These are phyloP conservation scores for Montipora capricornis DNA, from an alignment of 64 coral and sea anemone genomes.

Conservation along the genomic window DNA sequence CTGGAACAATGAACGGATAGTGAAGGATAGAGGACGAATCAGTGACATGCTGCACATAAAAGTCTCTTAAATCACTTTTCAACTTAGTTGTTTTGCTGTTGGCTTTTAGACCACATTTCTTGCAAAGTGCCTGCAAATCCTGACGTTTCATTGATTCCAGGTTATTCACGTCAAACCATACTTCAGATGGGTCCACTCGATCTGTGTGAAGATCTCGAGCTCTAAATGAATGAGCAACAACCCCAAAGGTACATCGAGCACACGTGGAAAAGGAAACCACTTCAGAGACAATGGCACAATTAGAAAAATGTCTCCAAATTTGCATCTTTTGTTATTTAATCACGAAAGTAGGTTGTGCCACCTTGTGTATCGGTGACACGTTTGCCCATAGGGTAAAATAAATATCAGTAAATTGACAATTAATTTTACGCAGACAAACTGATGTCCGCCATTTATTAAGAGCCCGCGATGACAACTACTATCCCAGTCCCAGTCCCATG, in stretches of 20 bases:
- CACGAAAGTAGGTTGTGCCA: not conserved
- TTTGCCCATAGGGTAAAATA: not conserved
- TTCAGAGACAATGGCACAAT: not conserved
- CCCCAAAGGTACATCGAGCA: not conserved
- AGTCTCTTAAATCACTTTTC: constrained; percentile 60
- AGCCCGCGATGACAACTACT: constrained; percentile 16
- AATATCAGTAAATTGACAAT: constrained; percentile 19
- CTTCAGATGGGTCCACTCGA: not conserved
- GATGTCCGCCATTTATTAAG: constrained; percentile 28
- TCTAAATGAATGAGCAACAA: not conserved
- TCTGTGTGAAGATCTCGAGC: not conserved
- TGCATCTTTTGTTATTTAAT: constrained; percentile 2
- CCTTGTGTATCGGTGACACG: not conserved
- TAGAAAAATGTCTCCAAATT: constrained; percentile 10
- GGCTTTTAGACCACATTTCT: constrained; percentile 82
- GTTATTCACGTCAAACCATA: constrained; percentile 76
- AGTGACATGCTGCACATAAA: constrained; percentile 64
- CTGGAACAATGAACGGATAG: constrained; percentile 71
- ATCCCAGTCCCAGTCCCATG: too few species aligned
- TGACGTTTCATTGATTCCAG: constrained; percentile 65
- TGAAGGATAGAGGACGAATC: constrained; percentile 73
- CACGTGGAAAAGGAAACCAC: not conserved
- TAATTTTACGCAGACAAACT: constrained; percentile 1
- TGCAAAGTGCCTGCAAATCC: constrained; percentile 86
- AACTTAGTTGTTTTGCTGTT: constrained; percentile 64